phyloP scores from a whole-genome alignment of 2,797 vertebrate species.

The Distichodus sexfasciatus region DNA sequence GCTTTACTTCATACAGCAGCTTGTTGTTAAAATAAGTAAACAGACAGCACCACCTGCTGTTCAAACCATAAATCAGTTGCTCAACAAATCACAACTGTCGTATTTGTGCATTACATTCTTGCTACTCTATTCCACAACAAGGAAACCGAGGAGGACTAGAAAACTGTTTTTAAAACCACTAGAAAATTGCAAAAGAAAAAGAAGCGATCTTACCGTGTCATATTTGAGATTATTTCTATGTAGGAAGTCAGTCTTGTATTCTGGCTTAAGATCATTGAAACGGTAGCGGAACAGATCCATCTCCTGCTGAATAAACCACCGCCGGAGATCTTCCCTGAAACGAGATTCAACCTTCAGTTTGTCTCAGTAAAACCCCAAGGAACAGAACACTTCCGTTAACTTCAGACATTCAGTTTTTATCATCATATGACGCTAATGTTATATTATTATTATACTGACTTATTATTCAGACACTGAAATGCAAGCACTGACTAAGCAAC shows the following conservation, averaged over 20 bases:
- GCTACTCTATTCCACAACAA: too few species aligned
- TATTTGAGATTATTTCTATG: conserved; percentile 84
- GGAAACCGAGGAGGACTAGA: too few species aligned
- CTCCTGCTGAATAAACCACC: conserved; percentile 99
- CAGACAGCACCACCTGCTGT: conserved; percentile 66
- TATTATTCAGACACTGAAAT: too few species aligned
- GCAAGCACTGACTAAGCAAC: too few species aligned
- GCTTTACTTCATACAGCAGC: background rate
- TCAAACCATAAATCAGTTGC: too few species aligned
- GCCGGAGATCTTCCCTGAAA: conserved; percentile 90
- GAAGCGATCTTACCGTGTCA: conserved; percentile 76
- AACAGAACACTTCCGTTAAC: too few species aligned
- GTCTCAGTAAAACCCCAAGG: background rate
- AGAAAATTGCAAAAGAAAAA: background rate
- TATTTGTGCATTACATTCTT: too few species aligned
- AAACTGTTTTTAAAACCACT: too few species aligned
- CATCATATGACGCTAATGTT: too few species aligned
- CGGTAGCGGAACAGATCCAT: conserved; percentile 91
- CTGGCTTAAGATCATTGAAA: conserved; percentile 68
- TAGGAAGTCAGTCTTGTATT: conserved; percentile 81
- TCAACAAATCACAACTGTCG: background rate
- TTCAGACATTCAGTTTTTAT: too few species aligned
- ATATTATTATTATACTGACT: too few species aligned
- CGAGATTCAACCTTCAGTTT: background rate
- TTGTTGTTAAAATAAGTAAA: background rate